Percentiles rank a stretch among this genome's conserved stretches.
Evolutionary conservation across 2,113 vertebrate species (phyloP).

Genomic region (Ceyx cyanopectus): DNA sequence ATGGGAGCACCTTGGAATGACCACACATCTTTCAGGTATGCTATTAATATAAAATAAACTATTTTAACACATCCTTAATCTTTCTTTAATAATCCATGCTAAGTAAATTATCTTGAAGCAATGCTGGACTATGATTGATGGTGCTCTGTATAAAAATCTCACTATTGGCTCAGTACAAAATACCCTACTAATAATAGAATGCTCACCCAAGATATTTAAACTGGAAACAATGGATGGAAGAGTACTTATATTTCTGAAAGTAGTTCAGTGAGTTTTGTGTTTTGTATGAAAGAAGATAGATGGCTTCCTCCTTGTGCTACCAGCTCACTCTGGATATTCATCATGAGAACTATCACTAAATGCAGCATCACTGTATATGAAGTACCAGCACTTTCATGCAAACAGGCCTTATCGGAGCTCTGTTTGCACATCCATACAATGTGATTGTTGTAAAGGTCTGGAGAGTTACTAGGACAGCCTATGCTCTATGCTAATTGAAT

Average conservation of each 20-base stretch:
- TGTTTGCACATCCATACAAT: conserved; percentile 41
- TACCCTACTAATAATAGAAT: not conserved
- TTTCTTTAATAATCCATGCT: conserved; percentile 62
- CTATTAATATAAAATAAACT: conserved; percentile 55
- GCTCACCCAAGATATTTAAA: not conserved
- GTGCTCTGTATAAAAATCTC: not conserved
- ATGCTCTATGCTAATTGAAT: conserved; percentile 30
- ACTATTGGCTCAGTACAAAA: not conserved
- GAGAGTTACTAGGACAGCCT: not conserved
- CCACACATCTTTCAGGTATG: conserved; percentile 35
- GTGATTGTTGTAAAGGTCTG: conserved; percentile 1
- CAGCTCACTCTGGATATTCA: not conserved
- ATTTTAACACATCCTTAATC: conserved; percentile 58
- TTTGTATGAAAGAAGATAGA: not conserved
- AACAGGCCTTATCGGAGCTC: conserved; percentile 38
- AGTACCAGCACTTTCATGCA: not conserved
- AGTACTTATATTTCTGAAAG: not conserved
- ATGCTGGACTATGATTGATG: conserved; percentile 37
- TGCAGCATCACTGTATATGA: not conserved
- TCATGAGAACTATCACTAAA: not conserved
- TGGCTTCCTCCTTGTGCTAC: not conserved
- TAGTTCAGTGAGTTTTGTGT: not conserved
- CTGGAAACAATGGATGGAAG: not conserved
- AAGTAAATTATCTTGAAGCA: conserved; percentile 53
- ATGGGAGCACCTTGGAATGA: conserved; percentile 10